Evolutionary conservation across 1,140 invertebrate species (phyloP).

Genomic region (Musca vetustissima): DNA sequence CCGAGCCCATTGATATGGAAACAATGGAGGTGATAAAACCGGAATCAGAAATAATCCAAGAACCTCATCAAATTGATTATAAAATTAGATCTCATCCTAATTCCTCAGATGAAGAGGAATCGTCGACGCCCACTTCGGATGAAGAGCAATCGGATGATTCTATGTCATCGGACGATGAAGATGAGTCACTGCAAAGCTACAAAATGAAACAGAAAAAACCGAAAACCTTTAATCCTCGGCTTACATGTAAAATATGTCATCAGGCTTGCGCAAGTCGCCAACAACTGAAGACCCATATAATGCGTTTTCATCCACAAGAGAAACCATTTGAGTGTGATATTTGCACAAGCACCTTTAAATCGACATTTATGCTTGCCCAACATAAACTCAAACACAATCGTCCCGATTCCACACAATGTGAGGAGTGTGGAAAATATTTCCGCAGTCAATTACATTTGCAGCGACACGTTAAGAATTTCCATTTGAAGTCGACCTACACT

Average conservation of each 20-base stretch:
- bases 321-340: conserved; percentile 25
- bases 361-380: conserved; percentile 25
- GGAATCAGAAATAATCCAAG: conserved; percentile 16
- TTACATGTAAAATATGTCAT: conserved; percentile 26
- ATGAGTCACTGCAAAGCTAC: conserved; percentile 12
- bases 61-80: conserved; percentile 2
- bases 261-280: conserved; percentile 21
- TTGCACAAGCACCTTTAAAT: conserved; percentile 26
- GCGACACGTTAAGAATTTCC: conserved; percentile 27
- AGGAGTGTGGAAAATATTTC: conserved; percentile 25
- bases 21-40: conserved; percentile 29
- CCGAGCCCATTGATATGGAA: conserved; percentile 29
- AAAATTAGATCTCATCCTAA: conserved; percentile 1
- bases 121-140: conserved; percentile 16
- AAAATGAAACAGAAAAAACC: conserved; percentile 9
- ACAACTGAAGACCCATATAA: conserved; percentile 22
- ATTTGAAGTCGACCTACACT: conserved; percentile 25
- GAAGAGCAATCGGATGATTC: conserved; percentile 15
- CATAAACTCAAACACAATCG: conserved; percentile 29
- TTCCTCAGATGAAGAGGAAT: conserved; percentile 22
- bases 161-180: neutral
- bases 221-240: neutral
- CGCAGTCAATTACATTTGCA: conserved; percentile 30
- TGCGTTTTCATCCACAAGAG: conserved; percentile 27
- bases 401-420: conserved; percentile 25